A percentile compares a stretch with the other conserved stretches of the same genome.
These are phyloP conservation scores for Pterocles gutturalis DNA, from an alignment of 2,113 vertebrate species.

Conservation along the genomic window DNA sequence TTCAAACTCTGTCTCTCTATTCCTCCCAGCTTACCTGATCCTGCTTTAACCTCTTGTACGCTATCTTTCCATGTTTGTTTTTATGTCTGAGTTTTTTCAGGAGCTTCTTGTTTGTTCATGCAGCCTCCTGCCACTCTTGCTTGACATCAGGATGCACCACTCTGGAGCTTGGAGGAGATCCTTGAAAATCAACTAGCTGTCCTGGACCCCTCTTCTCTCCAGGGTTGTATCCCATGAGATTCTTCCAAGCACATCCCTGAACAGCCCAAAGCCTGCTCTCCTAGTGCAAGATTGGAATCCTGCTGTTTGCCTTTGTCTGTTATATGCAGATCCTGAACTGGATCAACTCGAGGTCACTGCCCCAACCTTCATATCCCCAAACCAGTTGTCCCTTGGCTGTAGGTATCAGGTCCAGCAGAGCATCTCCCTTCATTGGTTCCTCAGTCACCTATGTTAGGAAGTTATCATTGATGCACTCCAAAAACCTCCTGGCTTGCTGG, in stretches of 20 bases:
- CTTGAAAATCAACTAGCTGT: neutral
- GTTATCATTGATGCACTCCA: neutral
- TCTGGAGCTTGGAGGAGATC: neutral
- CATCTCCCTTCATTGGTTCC: neutral
- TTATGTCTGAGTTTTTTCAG: neutral
- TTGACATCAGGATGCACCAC: neutral
- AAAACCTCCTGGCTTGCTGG: neutral
- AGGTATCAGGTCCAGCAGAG: neutral
- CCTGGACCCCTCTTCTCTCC: neutral
- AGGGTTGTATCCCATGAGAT: neutral
- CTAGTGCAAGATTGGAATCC: neutral
- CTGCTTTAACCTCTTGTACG: too few species aligned
- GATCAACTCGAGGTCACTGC: neutral
- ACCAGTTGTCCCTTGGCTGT: neutral
- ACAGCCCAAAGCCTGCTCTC: neutral
- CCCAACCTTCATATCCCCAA: neutral
- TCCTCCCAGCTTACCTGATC: neutral
- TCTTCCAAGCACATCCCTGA: neutral
- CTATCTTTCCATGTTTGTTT: neutral
- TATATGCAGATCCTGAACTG: neutral
- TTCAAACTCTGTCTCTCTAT: neutral
- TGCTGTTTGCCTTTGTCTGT: neutral
- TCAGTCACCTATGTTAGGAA: neutral
- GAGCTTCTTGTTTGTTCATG: neutral
- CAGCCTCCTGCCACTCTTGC: neutral